Evolutionary conservation across 23 tunicate species (phyloP).

Genomic region (Aplidium turbinatum): DNA sequence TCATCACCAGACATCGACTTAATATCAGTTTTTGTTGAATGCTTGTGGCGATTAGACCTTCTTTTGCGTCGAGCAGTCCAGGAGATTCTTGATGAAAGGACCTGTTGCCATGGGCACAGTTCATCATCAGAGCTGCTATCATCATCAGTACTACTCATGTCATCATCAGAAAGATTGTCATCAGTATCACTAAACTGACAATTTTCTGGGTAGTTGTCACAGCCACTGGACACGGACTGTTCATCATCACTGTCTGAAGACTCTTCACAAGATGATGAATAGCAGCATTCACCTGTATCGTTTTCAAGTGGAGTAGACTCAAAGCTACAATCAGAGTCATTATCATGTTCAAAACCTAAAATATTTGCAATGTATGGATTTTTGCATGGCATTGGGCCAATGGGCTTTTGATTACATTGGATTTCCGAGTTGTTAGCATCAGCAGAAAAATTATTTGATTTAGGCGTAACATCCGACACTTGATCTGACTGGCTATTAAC

Average conservation of each 20-base stretch:
- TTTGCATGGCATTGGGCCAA: background rate
- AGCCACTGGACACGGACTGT: too few species aligned
- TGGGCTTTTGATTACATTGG: background rate
- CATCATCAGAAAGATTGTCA: background rate
- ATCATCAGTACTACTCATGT: background rate
- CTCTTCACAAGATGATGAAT: background rate
- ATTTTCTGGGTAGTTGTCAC: background rate
- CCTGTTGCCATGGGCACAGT: slow-evolving; percentile 41
- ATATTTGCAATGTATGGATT: background rate
- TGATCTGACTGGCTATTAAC: too few species aligned
- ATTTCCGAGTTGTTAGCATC: background rate
- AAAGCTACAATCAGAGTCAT: background rate
- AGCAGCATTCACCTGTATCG: background rate
- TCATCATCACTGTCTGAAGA: too few species aligned
- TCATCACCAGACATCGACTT: background rate
- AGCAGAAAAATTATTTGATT: background rate
- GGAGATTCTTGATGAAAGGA: slow-evolving; percentile 24
- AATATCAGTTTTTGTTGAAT: background rate
- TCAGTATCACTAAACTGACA: background rate
- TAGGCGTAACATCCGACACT: background rate
- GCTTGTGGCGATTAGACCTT: background rate
- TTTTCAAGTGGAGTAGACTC: background rate
- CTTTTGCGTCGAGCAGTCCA: slow-evolving; percentile 37
- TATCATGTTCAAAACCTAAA: background rate
- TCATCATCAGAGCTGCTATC: slow-evolving; percentile 47